Evolutionary conservation across 2,113 vertebrate genomes (phyloP).

Genomic region (Pelusios castaneus): DNA sequence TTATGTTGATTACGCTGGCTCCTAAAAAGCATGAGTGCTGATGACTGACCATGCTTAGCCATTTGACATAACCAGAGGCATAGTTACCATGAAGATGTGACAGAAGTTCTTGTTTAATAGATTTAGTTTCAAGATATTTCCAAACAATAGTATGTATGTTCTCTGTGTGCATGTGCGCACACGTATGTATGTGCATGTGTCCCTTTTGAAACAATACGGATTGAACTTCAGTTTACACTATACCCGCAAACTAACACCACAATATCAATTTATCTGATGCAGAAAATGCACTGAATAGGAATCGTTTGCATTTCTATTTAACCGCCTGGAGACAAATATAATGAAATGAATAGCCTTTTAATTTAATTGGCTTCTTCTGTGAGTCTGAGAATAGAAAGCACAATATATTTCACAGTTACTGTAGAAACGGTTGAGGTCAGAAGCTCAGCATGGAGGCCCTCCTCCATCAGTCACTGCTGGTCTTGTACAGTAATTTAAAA

Average conservation of each 20-base stretch:
- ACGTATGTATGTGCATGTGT: neutral
- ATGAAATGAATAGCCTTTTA: constrained; percentile 79
- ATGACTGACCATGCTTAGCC: constrained; percentile 6
- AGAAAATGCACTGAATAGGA: constrained; percentile 61
- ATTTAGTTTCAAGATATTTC: constrained; percentile 44
- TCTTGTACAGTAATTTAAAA: constrained; percentile 49
- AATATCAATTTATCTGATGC: constrained; percentile 57
- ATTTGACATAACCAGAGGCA: constrained; percentile 52
- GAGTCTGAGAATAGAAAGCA: constrained; percentile 69
- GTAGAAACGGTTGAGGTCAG: constrained; percentile 68
- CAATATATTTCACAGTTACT: constrained; percentile 61
- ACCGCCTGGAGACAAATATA: constrained; percentile 72
- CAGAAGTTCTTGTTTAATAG: neutral
- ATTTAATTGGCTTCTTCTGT: constrained; percentile 79
- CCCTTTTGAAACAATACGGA: constrained; percentile 36
- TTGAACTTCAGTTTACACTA: constrained; percentile 20
- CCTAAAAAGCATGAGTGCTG: neutral
- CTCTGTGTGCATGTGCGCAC: neutral
- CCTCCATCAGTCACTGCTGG: constrained; percentile 11
- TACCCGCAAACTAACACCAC: constrained; percentile 52
- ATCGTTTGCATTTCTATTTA: constrained; percentile 72
- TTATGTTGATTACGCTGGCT: constrained; percentile 10
- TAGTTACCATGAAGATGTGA: constrained; percentile 23
- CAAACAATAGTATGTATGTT: constrained; percentile 38
- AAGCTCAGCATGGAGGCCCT: constrained; percentile 27